Percentiles rank a stretch among this genome's conserved stretches.
Conservation (phyloP, 2,888 invertebrate species). For the Slavum lentiscoides region DNA sequence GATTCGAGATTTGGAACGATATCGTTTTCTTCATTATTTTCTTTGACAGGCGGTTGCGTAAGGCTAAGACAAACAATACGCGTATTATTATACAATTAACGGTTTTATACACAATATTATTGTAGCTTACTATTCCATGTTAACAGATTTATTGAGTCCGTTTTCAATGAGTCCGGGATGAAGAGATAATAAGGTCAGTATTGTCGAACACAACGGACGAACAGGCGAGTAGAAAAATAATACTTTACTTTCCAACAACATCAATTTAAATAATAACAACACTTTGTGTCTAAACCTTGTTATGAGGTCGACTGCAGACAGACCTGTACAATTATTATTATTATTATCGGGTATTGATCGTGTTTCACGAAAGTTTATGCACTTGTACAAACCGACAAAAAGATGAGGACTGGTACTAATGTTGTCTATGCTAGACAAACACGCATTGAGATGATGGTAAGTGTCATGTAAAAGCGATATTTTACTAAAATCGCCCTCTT, state of each 20-base stretch:
- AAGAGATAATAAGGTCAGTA: conserved; percentile 85
- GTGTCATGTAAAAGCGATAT: conserved; percentile 87
- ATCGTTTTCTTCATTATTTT: background rate
- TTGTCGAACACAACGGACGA: conserved; percentile 80
- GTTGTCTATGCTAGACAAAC: conserved; percentile 66
- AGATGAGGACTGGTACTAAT: conserved; percentile 63
- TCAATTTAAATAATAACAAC: conserved; percentile 85
- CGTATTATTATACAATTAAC: background rate
- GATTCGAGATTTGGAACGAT: background rate
- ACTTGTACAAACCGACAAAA: conserved; percentile 67
- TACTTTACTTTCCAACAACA: conserved; percentile 85
- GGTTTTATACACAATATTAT: conserved; percentile 26
- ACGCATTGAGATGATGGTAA: conserved; percentile 86
- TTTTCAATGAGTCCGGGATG: conserved; percentile 86
- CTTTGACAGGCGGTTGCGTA: background rate
- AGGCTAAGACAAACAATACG: conserved; percentile 13
- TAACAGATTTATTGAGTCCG: conserved; percentile 81
- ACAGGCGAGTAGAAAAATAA: conserved; percentile 93
- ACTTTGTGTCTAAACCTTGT: conserved; percentile 89
- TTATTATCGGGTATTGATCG: background rate
- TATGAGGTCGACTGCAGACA: conserved; percentile 80
- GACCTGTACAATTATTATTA: conserved; percentile 65
- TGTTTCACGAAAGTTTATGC: background rate
- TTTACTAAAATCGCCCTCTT: conserved; percentile 90
- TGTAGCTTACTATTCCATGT: conserved; percentile 67